Evolutionary conservation across 1,140 invertebrate species (phyloP), one percentile per base, ranked within the genome.

Genomic region (Diorhabda elongata): DNA sequence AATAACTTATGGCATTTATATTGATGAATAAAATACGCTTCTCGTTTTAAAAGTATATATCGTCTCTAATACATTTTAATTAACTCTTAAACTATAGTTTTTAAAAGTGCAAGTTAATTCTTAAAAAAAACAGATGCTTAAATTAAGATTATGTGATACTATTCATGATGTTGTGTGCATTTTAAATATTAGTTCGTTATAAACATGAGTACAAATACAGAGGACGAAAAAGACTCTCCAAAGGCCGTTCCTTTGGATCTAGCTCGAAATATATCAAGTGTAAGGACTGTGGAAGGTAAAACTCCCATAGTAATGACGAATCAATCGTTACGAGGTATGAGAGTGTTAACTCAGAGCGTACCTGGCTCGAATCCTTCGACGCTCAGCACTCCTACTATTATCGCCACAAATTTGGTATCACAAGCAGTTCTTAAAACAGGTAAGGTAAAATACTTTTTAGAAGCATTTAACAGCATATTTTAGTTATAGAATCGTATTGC

Each of bases 391-490:
- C 74, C 69, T 61, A 76, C 79, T 26, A 80, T 81, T 44, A 80
- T 80, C 58, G 69, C 76, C 26, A 79, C 78, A 6, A 81, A 79
- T 69, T 75, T 80, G 61, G 72, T 81, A 61, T 74, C 78, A 56
- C 77, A 78, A 69, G 72, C 76, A 42, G 74, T 81, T 42, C 71
- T 81, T 57, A 81, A 81, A 67, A 78, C 75, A 79, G 75, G 79
- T 81, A 66, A 69, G 47, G 61, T 60, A 8, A 41, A 56, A 47
- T n/a, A 26, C 7, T 64, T 2, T 26, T 59, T 56, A 60, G 41
- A 43, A n/a, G 4, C 9, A 7, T n/a, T n/a, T 5, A 58, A 58
- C 26, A 58, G 26, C 6, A 56, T 7, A 6, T 7, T 56, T 56
- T 56, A 56, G 6, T n/a, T 6, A 7, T 56, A 56, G 6, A 7